Base-by-base conservation (phyloP, 1,140 invertebrate species). In the Thaumetopoea pityocampa region DNA sequence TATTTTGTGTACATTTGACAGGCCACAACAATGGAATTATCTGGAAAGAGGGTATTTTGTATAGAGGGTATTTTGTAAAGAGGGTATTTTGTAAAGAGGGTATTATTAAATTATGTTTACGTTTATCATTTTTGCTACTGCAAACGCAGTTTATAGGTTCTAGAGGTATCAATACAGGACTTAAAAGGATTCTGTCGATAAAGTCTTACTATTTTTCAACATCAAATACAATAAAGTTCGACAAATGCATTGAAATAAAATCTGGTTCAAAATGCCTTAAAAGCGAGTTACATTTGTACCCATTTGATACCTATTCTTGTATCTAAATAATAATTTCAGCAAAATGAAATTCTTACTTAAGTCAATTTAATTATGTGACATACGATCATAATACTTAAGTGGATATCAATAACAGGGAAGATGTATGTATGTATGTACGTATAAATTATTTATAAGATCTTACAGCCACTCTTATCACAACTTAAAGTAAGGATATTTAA, bases 401-500 rank as follows among this genome's bases (percentile, higher is more conserved):
- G 20, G n/a, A n/a, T n/a, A 42, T 36, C 32, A 57, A 48, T 28
- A 20, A 20, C 37, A 43, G 30, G 48, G 48, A 57, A 57, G 48
- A 51, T 57, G 45, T 38, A n/a, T n/a, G n/a, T 28, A 41, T 30
- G 37, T 34, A 10, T 10, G 32, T 30, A 30, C n/a, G 27, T 30
- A 23, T 32, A 30, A 41, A 41, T 41, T 44, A 50, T 26, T 62
- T 52, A 54, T 45, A 73, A 67, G 51, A 57, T 59, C 61, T 72
- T 78, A 81, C 80, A 84, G 77, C 77, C 80, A 72, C 74, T 67
- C 72, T 84, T 84, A 81, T 80, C 77, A 81, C 77, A 83, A 70
- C 69, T 67, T 61, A n/a, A n/a, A n/a, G n/a, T n/a, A n/a, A n/a
- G n/a, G n/a, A n/a, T n/a, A n/a, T n/a, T n/a, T n/a, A n/a, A n/a